Conservation (phyloP, 2,113 vertebrate genomes). For the Megaceryle torquata region DNA sequence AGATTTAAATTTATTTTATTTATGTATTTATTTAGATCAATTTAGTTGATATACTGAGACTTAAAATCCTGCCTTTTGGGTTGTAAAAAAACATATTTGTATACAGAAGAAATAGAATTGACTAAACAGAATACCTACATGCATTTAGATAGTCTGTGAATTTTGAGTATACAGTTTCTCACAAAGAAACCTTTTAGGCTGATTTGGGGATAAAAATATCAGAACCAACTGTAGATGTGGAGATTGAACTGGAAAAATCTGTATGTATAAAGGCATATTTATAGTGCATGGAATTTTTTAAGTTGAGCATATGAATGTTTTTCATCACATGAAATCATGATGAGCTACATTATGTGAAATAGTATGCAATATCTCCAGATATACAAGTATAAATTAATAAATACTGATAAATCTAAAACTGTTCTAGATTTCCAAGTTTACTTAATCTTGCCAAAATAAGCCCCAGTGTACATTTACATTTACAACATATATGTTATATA, state of each 20-base stretch:
- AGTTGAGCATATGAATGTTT: not conserved
- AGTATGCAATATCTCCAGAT: not conserved
- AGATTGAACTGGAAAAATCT: not conserved
- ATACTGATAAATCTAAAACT: not conserved
- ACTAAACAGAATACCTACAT: too few relatives aligned
- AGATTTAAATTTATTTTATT: too few relatives aligned
- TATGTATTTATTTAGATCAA: too few relatives aligned
- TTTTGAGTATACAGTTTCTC: too few relatives aligned
- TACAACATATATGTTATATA: not conserved
- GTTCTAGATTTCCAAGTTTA: not conserved
- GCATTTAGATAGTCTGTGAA: too few relatives aligned
- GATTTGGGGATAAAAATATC: too few relatives aligned
- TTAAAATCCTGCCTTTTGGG: too few relatives aligned
- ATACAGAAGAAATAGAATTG: too few relatives aligned
- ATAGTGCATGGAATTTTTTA: not conserved
- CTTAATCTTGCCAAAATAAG: not conserved
- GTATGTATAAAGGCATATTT: not conserved
- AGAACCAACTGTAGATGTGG: not conserved
- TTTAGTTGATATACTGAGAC: too few relatives aligned
- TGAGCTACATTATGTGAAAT: not conserved
- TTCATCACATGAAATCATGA: not conserved
- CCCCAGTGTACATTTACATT: not conserved
- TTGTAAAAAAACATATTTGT: too few relatives aligned
- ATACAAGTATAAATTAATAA: not conserved
- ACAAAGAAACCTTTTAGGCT: too few relatives aligned